Percentiles rank a stretch among this genome's conserved stretches.
These are phyloP conservation scores for Dicaeum eximium DNA, from an alignment of 2,113 vertebrate genomes.

Conservation along the genomic window DNA sequence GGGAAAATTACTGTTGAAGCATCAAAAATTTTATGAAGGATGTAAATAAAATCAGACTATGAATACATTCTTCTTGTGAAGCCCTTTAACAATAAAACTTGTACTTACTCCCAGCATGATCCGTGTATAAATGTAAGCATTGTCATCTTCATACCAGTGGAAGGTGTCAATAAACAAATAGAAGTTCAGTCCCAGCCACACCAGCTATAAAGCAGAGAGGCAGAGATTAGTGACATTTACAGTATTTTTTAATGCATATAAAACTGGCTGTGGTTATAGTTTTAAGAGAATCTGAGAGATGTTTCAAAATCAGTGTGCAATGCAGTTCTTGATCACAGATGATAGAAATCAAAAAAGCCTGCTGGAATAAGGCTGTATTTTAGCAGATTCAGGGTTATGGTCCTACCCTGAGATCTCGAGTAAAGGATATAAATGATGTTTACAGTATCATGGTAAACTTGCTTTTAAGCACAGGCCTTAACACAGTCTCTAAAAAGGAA, in stretches of 20 bases:
- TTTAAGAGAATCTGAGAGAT: background rate
- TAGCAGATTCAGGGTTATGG: background rate
- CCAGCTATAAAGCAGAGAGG: slow-evolving; percentile 64
- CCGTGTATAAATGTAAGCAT: slow-evolving; percentile 78
- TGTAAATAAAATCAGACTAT: background rate
- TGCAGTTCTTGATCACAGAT: background rate
- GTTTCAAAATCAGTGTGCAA: background rate
- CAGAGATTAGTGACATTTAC: background rate
- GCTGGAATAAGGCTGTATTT: background rate
- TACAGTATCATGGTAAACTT: background rate
- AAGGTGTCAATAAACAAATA: slow-evolving; percentile 79
- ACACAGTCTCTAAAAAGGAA: background rate
- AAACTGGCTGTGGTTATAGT: background rate
- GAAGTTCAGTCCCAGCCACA: slow-evolving; percentile 76
- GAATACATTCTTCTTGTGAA: background rate
- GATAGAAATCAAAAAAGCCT: background rate
- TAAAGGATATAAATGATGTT: background rate
- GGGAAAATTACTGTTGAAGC: background rate
- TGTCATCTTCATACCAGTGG: slow-evolving; percentile 72
- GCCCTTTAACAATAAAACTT: background rate
- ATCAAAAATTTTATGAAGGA: background rate
- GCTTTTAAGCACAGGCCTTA: background rate
- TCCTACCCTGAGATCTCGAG: background rate
- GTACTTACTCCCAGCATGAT: slow-evolving; percentile 81
- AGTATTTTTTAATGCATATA: background rate